These are phyloP conservation scores for Arrhopalites spinosus DNA, from an alignment of 2,888 invertebrate species.

Conservation along the genomic window DNA sequence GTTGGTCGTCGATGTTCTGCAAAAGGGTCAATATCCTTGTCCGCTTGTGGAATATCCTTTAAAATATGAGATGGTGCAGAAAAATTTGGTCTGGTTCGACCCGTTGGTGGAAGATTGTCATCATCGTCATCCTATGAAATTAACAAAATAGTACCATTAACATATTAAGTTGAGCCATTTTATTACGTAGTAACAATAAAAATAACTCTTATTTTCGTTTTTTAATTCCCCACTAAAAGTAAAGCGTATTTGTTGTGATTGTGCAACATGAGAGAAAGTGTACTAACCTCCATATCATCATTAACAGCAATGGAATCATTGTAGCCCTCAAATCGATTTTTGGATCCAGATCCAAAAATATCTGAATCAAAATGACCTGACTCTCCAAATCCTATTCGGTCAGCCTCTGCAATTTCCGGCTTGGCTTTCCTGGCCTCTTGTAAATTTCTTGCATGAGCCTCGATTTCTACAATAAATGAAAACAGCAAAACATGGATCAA, in stretches of 20 bases:
- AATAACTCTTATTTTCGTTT: neutral
- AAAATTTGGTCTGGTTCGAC: slow-evolving; percentile 75
- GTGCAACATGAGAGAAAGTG: neutral
- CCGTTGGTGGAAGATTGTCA: slow-evolving; percentile 67
- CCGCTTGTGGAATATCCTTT: slow-evolving; percentile 88
- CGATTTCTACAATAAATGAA: slow-evolving; percentile 78
- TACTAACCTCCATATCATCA: slow-evolving; percentile 81
- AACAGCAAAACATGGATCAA: neutral
- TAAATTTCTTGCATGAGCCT: slow-evolving; percentile 89
- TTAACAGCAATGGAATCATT: slow-evolving; percentile 95
- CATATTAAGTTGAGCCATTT: neutral
- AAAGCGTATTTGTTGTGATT: neutral
- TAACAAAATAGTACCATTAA: slow-evolving; percentile 20
- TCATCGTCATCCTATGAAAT: slow-evolving; percentile 74
- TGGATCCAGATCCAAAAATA: slow-evolving; percentile 79
- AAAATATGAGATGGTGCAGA: slow-evolving; percentile 85
- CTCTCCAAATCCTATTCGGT: slow-evolving; percentile 82
- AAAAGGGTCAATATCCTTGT: slow-evolving; percentile 93
- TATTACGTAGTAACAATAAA: neutral
- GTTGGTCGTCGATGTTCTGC: slow-evolving; percentile 88
- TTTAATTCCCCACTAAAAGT: neutral
- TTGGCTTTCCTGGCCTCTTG: slow-evolving; percentile 81
- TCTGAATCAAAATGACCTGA: slow-evolving; percentile 85
- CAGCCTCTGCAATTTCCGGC: slow-evolving; percentile 65
- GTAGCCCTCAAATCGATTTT: slow-evolving; percentile 88